phyloP scores from a whole-genome alignment of 1,140 invertebrate species.

The Dreissena rostriformis region DNA sequence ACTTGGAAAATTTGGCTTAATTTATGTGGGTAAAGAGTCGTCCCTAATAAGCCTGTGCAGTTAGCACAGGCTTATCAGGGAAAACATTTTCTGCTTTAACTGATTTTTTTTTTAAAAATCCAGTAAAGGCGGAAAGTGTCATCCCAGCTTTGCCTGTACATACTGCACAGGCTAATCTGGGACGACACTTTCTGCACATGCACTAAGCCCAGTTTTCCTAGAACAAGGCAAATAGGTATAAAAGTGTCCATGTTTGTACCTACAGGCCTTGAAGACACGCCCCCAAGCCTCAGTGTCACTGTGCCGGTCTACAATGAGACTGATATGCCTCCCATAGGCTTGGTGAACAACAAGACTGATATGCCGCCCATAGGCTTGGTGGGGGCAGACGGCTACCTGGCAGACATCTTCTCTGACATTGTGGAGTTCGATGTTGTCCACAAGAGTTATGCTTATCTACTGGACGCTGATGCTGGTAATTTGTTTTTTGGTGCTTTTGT shows the following conservation, averaged over 20 bases:
- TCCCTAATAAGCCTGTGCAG: no score
- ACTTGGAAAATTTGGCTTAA: no score
- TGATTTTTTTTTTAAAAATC: no score
- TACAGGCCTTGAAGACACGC: constrained; percentile 15
- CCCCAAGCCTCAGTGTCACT: constrained; percentile 14
- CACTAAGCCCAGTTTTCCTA: background rate
- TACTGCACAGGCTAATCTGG: no score
- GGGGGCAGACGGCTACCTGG: constrained; percentile 17
- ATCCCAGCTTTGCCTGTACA: no score
- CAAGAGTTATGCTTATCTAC: constrained; percentile 37
- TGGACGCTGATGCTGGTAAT: constrained; percentile 38
- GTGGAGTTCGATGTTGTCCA: constrained; percentile 22
- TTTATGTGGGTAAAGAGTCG: no score
- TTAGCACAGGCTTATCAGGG: no score
- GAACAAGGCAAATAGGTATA: background rate
- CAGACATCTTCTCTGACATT: constrained; percentile 43
- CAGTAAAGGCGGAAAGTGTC: no score
- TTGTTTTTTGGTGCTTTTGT: no score
- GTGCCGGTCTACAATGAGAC: constrained; percentile 33
- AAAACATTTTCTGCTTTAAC: no score
- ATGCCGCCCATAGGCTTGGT: constrained; percentile 23
- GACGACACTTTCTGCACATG: no score
- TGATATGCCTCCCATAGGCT: constrained; percentile 5
- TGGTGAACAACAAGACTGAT: constrained; percentile 16
- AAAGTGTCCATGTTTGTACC: background rate